Base-by-base conservation (phyloP, 2,888 invertebrate species). In the Anoncus sp. region DNA sequence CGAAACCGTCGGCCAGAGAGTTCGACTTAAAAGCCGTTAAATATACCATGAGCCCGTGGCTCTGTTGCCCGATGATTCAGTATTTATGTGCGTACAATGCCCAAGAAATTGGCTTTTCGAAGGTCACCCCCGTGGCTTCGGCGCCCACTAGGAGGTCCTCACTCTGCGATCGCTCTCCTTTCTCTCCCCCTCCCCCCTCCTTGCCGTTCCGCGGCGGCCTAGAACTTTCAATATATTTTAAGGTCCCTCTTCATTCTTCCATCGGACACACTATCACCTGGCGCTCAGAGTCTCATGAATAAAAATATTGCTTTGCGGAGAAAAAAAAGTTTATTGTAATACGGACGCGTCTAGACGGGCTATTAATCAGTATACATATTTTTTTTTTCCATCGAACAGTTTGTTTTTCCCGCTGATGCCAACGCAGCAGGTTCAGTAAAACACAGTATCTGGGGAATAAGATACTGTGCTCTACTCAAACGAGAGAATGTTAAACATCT, bases 41-140 rank as follows among this genome's bases (percentile, higher is more conserved):
- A 90, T 85, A 85, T 85, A 85, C 78, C 75, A 72, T 77, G 83
- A 84, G 72, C 63, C 65, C 66, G 60, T 65, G 24, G 55, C 49
- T 59, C 74, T 69, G 53, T 40, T 73, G 81, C 67, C 72, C 84
- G 83, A 87, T 88, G 89, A 89, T 89, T 87, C 87, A 85, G 87
- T 88, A 88, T 87, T 88, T 87, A 88, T 85, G 83, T 82, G 88
- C 83, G 83, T 80, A 90, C 88, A 90, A 89, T 87, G 79, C 81
- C 82, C 75, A 77, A 85, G 87, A 85, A 88, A 89, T 89, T 87
- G 88, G 83, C 86, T 86, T 84, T 82, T 82, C 81, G 82, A 80
- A 81, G 77, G 65, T 80, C 85, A 85, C 84, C 85, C 84, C 87
- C 84, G 86, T 81, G 80, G 84, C 79, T 82, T 20, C 62, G 38